Conservation (phyloP, 2,113 vertebrate genomes). For the Nicator chloris region DNA sequence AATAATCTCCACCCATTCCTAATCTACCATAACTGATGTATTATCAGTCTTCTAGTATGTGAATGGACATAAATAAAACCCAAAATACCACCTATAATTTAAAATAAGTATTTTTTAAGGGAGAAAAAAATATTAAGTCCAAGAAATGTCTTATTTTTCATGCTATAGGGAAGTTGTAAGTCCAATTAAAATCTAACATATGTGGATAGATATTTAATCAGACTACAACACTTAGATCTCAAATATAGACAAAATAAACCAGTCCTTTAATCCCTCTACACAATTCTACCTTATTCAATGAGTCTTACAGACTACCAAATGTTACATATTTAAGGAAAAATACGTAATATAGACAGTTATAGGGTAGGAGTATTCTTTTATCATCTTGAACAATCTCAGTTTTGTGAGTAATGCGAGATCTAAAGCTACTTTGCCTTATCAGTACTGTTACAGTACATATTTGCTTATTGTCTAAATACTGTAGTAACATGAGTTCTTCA, state of each 20-base stretch:
- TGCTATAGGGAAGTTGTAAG: background rate
- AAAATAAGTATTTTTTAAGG: background rate
- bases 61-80: background rate
- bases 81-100: background rate
- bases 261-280: background rate
- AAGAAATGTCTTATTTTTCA: background rate
- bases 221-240: background rate
- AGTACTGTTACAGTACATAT: background rate
- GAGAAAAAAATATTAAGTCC: background rate
- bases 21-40: background rate
- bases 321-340: background rate
- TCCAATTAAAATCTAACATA: background rate
- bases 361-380: background rate
- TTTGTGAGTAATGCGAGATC: background rate
- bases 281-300: background rate
- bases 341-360: accelerated
- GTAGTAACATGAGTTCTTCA: background rate
- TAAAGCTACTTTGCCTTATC: background rate
- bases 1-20: background rate
- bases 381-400: background rate
- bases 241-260: background rate
- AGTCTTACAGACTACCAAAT: background rate
- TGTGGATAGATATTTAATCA: background rate
- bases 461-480: background rate
- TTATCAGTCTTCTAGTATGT: background rate